Percentiles rank a stretch among this genome's conserved stretches.
Conservation (phyloP, 2,888 invertebrate genomes). For the Vanessa cardui region DNA sequence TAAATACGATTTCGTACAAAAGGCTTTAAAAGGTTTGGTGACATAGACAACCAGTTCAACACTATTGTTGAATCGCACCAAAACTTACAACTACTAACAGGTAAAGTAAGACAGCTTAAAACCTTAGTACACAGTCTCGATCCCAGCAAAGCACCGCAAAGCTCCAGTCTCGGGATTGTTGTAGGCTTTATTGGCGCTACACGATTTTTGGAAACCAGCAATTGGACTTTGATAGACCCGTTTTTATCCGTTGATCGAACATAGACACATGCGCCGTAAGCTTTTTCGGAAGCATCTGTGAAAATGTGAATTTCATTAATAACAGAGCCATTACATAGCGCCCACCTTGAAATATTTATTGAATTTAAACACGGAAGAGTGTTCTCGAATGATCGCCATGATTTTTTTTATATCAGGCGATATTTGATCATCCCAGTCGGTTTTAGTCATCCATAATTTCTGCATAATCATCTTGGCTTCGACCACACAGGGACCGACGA, state of each 20-base stretch:
- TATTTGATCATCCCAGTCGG: too few species aligned
- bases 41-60: too few species aligned
- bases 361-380: too few species aligned
- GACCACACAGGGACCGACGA: too few species aligned
- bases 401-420: too few species aligned
- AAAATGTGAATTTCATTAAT: slow-evolving; percentile 5
- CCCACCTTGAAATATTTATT: neutral
- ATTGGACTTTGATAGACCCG: too few species aligned
- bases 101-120: neutral
- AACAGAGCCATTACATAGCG: neutral
- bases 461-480: too few species aligned
- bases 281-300: neutral
- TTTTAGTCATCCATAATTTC: too few species aligned
- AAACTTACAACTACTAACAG: neutral
- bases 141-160: neutral
- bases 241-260: too few species aligned
- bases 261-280: neutral
- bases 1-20: slow-evolving; percentile 6
- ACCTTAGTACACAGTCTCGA: slow-evolving; percentile 3
- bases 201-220: neutral
- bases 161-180: neutral
- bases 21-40: slow-evolving; percentile 2
- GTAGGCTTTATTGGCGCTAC: neutral
- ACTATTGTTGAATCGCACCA: slow-evolving; percentile 10
- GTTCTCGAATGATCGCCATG: too few species aligned